Conservation (phyloP, 2,888 invertebrate species). For the Anaspis maculata region DNA sequence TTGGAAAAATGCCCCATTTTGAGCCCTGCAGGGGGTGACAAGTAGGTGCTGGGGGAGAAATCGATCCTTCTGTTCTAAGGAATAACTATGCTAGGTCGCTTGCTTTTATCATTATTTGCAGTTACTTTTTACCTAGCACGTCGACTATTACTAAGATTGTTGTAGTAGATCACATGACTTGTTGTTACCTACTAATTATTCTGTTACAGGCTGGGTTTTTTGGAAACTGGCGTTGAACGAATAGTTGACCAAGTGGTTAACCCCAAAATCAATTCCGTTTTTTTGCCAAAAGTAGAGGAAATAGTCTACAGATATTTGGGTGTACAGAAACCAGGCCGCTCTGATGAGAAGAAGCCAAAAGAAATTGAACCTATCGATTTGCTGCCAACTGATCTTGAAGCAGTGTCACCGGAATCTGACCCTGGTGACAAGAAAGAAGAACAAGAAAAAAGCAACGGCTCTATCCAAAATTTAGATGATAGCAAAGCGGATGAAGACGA, state of each 20-base stretch:
- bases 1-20: too few relatives aligned
- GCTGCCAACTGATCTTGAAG: conserved; percentile 69
- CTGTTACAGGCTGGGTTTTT: conserved; percentile 65
- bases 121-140: too few relatives aligned
- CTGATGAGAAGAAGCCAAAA: conserved; percentile 28
- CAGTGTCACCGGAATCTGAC: conserved; percentile 68
- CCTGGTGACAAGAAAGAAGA: conserved; percentile 10
- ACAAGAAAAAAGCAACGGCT: conserved; percentile 19
- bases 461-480: conserved; percentile 37
- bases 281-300: conserved; percentile 85
- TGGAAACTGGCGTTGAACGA: conserved; percentile 86
- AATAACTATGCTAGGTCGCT: too few relatives aligned
- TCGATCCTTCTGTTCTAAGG: too few relatives aligned
- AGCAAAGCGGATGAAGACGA: conserved; percentile 53
- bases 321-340: conserved; percentile 66
- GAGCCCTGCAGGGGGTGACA: too few relatives aligned
- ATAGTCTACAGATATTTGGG: conserved; percentile 82
- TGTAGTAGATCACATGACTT: too few relatives aligned
- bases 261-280: conserved; percentile 80
- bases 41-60: too few relatives aligned
- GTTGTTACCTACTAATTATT: not conserved
- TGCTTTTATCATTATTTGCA: too few relatives aligned
- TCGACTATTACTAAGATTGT: conserved; percentile 1
- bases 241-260: conserved; percentile 95
- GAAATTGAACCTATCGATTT: conserved; percentile 38